phyloP scores from a whole-genome alignment of 92 coral and sea anemone species.

The Zoanthus solanderi region DNA sequence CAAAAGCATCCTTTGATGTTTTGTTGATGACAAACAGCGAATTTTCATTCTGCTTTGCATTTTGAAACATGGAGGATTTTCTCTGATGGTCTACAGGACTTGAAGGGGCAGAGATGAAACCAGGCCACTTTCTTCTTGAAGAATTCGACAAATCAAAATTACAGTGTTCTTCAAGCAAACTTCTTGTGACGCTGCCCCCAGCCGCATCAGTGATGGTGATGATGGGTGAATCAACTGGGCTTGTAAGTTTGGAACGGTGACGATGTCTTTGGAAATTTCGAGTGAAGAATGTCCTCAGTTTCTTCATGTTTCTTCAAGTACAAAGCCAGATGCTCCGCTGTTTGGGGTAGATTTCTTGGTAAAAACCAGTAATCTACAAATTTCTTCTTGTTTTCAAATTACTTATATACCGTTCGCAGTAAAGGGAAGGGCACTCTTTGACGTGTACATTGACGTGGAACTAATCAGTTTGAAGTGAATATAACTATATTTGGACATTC shows the following conservation, averaged over 20 bases:
- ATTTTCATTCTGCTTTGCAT: neutral
- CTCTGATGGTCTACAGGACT: neutral
- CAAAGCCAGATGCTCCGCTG: neutral
- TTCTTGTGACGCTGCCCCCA: neutral
- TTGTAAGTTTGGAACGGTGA: too few relatives aligned
- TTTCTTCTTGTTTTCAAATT: neutral
- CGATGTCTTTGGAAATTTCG: neutral
- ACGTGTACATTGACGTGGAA: neutral
- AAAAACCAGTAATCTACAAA: neutral
- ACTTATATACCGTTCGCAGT: neutral
- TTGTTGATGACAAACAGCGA: neutral
- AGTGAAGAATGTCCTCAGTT: neutral
- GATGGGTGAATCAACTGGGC: neutral
- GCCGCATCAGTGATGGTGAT: neutral
- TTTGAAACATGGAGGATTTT: neutral
- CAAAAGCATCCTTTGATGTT: neutral
- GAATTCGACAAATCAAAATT: neutral
- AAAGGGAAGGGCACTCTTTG: neutral
- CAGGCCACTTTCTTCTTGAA: neutral
- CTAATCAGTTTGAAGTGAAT: neutral
- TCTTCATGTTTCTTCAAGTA: neutral
- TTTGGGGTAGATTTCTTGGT: neutral
- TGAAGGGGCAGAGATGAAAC: neutral
- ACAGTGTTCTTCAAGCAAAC: neutral
- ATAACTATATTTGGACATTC: neutral